These are phyloP conservation scores for Laothoe populi DNA, from an alignment of 2,888 invertebrate genomes.

Conservation along the genomic window DNA sequence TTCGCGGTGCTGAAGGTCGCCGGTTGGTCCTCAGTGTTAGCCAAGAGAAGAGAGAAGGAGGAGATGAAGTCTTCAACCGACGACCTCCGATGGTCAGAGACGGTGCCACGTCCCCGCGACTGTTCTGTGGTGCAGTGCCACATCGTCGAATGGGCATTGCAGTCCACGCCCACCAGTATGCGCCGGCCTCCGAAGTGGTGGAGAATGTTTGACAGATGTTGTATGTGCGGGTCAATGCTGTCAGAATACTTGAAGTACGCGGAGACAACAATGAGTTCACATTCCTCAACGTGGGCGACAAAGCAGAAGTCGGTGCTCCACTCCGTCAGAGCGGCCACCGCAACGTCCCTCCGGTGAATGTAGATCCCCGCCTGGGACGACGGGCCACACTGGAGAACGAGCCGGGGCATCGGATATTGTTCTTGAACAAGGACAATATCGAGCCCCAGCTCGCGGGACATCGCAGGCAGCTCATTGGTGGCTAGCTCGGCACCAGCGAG, in stretches of 20 bases:
- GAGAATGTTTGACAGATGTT: not conserved
- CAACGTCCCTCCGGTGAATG: no score
- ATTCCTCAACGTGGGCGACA: not conserved
- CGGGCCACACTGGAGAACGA: no score
- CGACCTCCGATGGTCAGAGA: not conserved
- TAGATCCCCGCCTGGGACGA: no score
- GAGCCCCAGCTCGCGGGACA: no score
- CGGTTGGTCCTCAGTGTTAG: slow-evolving; percentile 21
- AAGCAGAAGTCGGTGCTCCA: not conserved
- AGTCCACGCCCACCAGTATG: slow-evolving; percentile 37
- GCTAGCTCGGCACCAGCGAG: no score
- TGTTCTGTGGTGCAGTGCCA: slow-evolving; percentile 37
- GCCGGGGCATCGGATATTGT: no score
- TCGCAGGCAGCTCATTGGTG: no score
- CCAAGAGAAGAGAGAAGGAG: not conserved
- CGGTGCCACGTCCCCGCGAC: slow-evolving; percentile 33
- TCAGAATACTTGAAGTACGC: not conserved
- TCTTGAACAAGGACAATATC: no score
- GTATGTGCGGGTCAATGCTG: no score
- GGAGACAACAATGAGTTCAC: not conserved
- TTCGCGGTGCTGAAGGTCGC: slow-evolving; percentile 25
- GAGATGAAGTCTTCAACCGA: slow-evolving; percentile 6
- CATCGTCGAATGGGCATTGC: slow-evolving; percentile 45
- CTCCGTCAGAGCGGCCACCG: no score
- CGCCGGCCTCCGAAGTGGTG: not conserved